Evolutionary conservation across 2,888 invertebrate species (phyloP).

Genomic region (Lapara coniferarum): DNA sequence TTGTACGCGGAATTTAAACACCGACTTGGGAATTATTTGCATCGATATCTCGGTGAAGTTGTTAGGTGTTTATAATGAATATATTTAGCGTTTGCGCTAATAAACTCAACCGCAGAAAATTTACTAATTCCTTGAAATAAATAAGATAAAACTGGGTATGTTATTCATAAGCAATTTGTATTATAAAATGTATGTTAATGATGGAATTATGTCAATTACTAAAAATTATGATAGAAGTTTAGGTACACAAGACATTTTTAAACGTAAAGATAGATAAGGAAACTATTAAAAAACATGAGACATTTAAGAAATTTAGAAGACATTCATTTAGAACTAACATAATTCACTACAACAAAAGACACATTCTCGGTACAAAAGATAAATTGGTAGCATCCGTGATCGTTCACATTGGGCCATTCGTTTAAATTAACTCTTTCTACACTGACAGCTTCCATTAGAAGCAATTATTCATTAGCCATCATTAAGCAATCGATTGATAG

Average conservation of each 20-base stretch:
- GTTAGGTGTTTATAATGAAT: conserved; percentile 17
- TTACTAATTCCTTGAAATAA: not conserved
- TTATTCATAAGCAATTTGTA: no score
- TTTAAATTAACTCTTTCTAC: conserved; percentile 54
- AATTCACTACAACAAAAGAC: conserved; percentile 10
- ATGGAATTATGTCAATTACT: no score
- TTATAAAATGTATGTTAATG: no score
- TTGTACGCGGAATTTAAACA: conserved; percentile 14
- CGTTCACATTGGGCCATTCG: conserved; percentile 48
- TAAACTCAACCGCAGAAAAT: not conserved
- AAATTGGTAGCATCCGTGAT: conserved; percentile 66
- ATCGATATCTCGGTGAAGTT: conserved; percentile 11
- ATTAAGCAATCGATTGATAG: conserved; percentile 22
- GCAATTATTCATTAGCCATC: conserved; percentile 50
- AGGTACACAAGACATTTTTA: no score
- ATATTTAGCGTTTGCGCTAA: conserved; percentile 6
- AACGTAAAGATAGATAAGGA: no score
- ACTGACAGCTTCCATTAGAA: conserved; percentile 53
- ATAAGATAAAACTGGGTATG: not conserved
- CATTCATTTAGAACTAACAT: not conserved
- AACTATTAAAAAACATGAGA: not conserved
- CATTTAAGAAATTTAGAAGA: not conserved
- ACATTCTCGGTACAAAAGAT: conserved; percentile 38
- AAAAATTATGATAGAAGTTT: no score
- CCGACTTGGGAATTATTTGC: conserved; percentile 13